Base-by-base conservation (phyloP, 2,113 vertebrate species). In the Proterorhinus semilunaris region DNA sequence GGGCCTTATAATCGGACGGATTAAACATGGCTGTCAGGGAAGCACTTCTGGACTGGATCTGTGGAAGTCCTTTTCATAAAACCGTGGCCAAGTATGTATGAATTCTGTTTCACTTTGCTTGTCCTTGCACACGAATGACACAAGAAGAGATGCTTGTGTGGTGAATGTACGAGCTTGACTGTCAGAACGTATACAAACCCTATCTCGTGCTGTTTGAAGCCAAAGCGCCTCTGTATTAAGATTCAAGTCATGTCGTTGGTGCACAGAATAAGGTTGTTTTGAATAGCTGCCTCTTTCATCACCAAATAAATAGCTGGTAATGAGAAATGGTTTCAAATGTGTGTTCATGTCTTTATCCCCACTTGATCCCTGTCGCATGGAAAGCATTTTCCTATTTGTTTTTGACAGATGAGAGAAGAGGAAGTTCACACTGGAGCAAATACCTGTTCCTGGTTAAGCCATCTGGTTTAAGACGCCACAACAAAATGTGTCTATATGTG, bases 301-400 rank as follows among this genome's bases (percentile, higher is more conserved):
- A 71, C 65, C 66, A 77, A 85, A 85, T 86, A 83, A 80, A 79
- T 71, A 67, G 51, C 72, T 79, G 16, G 5, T 69, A 75, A 84
- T 79, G 75, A 84, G 59, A 72, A 75, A 48, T n/a, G 51, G 15
- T 71, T 71, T 78, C 36, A 44, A 68, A 69, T 21, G 21, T 79
- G 55, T 78, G 78, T 78, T 75, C 71, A 17, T 72, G 8, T 80
- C 50, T 75, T 83, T 79, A 78, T 82, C 54, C 51, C 17, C 15
- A 51, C 58, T 78, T 69, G 49, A 66, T 81, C 69, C 71, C 61
- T 48, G 13, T 75, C 44, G 74, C 45, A 71, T 75, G 48, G 15
- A 66, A 57, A 66, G 21, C 59, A 9, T 16, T 17, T 67, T 62
- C 16, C n/a, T 43, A 42, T 1, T 42, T 43, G 2, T 57, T 49